Evolutionary conservation across 2,113 vertebrate species (phyloP).

Genomic region (Pteropus alecto): DNA sequence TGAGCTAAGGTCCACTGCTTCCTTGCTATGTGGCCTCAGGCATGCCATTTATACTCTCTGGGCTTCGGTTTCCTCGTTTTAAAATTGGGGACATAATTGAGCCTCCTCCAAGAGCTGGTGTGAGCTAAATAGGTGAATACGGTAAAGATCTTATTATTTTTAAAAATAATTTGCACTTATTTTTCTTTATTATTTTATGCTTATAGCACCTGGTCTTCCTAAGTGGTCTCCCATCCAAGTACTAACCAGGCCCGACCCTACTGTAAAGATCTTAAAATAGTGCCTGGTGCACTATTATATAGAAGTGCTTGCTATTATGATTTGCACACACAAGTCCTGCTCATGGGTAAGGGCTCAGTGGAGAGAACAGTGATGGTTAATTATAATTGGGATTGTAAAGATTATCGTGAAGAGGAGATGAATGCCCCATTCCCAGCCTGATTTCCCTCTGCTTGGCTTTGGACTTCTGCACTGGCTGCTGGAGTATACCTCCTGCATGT

Average conservation of each 20-base stretch:
- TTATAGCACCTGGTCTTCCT: too few relatives aligned
- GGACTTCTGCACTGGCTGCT: accelerated
- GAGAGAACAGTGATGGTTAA: background rate
- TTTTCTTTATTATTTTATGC: too few relatives aligned
- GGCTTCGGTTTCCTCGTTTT: background rate
- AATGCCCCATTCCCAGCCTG: background rate
- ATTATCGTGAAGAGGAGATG: too few relatives aligned
- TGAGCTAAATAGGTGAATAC: background rate
- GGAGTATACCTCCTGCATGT: constrained; percentile 65
- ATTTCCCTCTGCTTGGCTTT: background rate
- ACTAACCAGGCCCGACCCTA: too few relatives aligned
- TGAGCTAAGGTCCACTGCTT: background rate
- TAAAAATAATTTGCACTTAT: too few relatives aligned
- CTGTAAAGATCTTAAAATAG: background rate
- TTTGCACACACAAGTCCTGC: background rate
- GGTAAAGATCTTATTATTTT: background rate
- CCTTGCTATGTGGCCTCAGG: accelerated
- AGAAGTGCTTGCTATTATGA: background rate
- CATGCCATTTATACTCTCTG: too few relatives aligned
- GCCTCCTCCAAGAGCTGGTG: background rate
- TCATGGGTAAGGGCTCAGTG: background rate
- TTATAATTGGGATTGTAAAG: background rate
- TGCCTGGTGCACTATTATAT: accelerated
- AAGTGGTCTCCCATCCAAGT: too few relatives aligned
- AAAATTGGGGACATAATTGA: background rate